Evolutionary conservation across 2,888 invertebrate species (phyloP), one percentile per base, ranked within the genome.

Genomic region (Aphodius sticticus): DNA sequence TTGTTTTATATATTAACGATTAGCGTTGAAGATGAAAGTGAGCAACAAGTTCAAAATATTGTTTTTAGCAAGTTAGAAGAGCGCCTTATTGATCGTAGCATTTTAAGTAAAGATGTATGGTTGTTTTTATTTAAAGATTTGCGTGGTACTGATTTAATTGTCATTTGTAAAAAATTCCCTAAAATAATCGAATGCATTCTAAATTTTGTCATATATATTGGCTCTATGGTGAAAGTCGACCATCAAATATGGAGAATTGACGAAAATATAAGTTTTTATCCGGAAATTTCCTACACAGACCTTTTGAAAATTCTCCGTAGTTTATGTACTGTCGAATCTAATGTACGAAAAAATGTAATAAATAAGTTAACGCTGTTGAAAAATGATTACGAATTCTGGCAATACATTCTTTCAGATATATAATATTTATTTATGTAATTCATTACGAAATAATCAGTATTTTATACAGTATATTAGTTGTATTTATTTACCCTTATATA

Each of bases 241-340:
- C 81, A 83, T 77, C 76, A 82, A 77, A 82, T 83, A 14, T 91
- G 91, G 91, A 82, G 85, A 12, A 85, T 85, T 70, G 85, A 90
- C 82, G 82, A 83, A 12, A 82, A 80, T 77, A 82, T 84, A 75
- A 86, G 85, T 37, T 82, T 87, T 80, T 89, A 87, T 83, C 87
- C 87, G 77, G 90, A 91, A 82, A 87, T 94, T 37, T 88, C 89
- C 80, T 92, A 91, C 85, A 87, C 89, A 0, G 90, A 92, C 84
- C 86, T 94, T 78, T 85, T 89, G 2, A 84, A 84, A 53, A 84
- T 91, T 69, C 87, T 92, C 0, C 88, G 87, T 83, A 88, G 84
- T 80, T 87, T 93, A 37, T 88, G 89, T 81, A 84, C 86, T 76
- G 89, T 87, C 82, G 88, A 81, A 84, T 84, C 84, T 82, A 80